A percentile compares a stretch with the other conserved stretches of the same genome.
These are phyloP conservation scores for Rhagoletis zephyria DNA, from an alignment of 1,140 invertebrate genomes.

Conservation along the genomic window DNA sequence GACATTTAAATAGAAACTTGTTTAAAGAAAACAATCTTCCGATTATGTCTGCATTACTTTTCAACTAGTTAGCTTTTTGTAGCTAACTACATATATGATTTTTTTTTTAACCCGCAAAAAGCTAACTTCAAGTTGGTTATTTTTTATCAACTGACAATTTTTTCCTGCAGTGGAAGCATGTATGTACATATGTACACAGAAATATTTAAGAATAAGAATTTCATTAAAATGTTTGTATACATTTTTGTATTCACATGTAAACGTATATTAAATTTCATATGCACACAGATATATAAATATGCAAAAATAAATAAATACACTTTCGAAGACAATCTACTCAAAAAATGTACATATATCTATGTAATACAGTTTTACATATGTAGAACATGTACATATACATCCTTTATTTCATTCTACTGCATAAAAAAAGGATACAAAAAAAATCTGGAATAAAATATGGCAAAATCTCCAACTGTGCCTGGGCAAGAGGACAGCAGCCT, in stretches of 20 bases:
- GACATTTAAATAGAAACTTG: too few relatives aligned
- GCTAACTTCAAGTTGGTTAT: too few relatives aligned
- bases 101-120: too few relatives aligned
- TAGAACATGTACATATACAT: not conserved
- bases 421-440: not conserved
- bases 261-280: not conserved
- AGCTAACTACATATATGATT: too few relatives aligned
- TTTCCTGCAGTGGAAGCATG: too few relatives aligned
- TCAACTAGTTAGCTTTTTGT: too few relatives aligned
- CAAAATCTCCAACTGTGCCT: slow-evolving; percentile 34
- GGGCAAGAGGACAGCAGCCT: not conserved
- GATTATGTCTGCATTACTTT: too few relatives aligned
- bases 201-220: not conserved
- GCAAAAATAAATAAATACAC: slow-evolving; percentile 1
- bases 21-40: too few relatives aligned
- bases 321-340: not conserved
- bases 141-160: too few relatives aligned
- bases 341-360: not conserved
- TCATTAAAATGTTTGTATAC: too few relatives aligned
- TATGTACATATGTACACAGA: not conserved
- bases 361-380: not conserved
- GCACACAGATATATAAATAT: not conserved
- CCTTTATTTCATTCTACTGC: not conserved
- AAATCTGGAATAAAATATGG: not conserved
- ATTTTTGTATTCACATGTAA: not conserved